Percentiles rank a stretch among this genome's conserved stretches.
Conservation (phyloP, 2,888 invertebrate genomes). For the Tetropium fuscum region DNA sequence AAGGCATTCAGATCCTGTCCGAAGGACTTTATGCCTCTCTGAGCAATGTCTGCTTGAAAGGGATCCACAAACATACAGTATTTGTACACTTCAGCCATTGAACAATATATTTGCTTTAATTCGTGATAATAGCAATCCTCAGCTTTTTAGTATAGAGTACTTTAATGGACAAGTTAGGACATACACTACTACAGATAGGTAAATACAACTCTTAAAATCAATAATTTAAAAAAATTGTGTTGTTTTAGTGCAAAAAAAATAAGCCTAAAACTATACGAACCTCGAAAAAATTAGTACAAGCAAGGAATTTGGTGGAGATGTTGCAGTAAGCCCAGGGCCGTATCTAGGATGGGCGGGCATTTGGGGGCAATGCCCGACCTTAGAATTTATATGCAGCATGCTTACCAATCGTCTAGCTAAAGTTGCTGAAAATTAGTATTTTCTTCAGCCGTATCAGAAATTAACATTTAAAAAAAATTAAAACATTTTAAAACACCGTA, state of each 20-base stretch:
- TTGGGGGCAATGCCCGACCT: too few species aligned
- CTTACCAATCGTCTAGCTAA: too few species aligned
- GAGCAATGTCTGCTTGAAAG: conserved; percentile 96
- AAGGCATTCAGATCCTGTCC: conserved; percentile 85
- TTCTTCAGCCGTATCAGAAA: too few species aligned
- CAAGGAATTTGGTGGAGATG: too few species aligned
- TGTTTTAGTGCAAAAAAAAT: background rate
- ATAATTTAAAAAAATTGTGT: background rate
- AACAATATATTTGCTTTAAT: conserved; percentile 92
- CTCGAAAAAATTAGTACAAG: too few species aligned
- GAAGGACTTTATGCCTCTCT: conserved; percentile 92
- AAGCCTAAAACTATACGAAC: too few species aligned
- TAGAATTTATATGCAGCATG: too few species aligned
- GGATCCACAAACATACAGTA: conserved; percentile 96
- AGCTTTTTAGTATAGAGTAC: conserved; percentile 94
- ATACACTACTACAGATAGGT: conserved; percentile 94
- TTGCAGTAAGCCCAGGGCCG: too few species aligned
- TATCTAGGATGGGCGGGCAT: too few species aligned
- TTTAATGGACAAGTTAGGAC: conserved; percentile 89
- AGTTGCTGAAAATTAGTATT: too few species aligned
- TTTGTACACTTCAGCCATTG: conserved; percentile 86
- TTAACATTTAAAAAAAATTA: too few species aligned
- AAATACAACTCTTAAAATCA: conserved; percentile 35
- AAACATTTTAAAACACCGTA: too few species aligned
- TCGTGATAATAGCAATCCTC: conserved; percentile 90